Percentiles rank a stretch among this genome's conserved stretches.
phyloP scores from a whole-genome alignment of 2,797 vertebrate species.

The Pseudochaenichthys georgianus region DNA sequence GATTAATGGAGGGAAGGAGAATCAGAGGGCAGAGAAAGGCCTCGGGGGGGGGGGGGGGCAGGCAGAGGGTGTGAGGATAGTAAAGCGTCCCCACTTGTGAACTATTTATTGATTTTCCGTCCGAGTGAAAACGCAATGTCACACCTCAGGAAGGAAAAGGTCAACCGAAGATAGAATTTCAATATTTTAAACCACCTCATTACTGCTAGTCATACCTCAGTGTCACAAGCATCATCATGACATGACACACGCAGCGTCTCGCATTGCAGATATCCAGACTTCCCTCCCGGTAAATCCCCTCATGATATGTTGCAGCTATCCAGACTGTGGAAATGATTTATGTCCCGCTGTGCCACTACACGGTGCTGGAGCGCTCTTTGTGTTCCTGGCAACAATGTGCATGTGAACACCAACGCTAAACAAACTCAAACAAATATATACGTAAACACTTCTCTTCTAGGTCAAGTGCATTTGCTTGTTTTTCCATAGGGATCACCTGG shows the following conservation, averaged over 20 bases:
- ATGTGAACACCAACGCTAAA: neutral
- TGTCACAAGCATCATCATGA: neutral
- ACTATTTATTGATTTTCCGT: constrained; percentile 58
- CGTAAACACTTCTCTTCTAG: neutral
- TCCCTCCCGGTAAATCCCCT: constrained; percentile 1
- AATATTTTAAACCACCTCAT: constrained; percentile 23
- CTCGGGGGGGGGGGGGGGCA: neutral
- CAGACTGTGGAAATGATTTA: constrained; percentile 28
- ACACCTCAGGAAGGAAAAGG: constrained; percentile 32
- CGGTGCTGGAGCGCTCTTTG: neutral
- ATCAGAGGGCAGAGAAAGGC: constrained; percentile 21
- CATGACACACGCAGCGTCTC: neutral
- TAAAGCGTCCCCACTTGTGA: constrained; percentile 33
- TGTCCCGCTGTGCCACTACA: neutral
- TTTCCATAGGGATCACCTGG: neutral
- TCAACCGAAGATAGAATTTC: constrained; percentile 31
- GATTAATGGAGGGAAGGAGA: constrained; percentile 43
- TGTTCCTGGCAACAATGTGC: constrained; percentile 8
- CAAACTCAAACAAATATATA: constrained; percentile 1
- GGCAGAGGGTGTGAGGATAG: constrained; percentile 15
- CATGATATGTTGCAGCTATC: neutral
- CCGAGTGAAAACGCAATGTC: constrained; percentile 25
- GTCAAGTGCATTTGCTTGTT: neutral
- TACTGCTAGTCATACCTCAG: neutral
- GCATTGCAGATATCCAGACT: constrained; percentile 1